phyloP scores from a whole-genome alignment of 2,113 vertebrate species.

The Centropus bengalensis region DNA sequence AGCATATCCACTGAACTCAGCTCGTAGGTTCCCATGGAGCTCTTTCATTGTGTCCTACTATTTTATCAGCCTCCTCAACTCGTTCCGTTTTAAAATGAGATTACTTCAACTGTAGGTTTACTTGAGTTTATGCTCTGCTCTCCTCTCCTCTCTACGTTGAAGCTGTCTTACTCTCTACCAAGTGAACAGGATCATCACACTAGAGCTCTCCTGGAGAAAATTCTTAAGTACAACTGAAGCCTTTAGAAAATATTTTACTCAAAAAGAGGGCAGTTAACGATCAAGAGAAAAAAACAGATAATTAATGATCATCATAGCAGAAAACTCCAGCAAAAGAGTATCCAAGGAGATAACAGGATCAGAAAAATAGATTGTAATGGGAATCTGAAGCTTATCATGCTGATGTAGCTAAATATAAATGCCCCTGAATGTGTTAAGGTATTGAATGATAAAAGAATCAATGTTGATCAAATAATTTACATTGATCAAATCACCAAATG shows the following conservation, averaged over 20 bases:
- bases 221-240: background rate
- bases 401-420: background rate
- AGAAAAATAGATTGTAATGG: background rate
- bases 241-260: background rate
- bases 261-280: background rate
- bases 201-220: background rate
- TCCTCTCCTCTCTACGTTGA: background rate
- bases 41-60: background rate
- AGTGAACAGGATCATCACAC: background rate
- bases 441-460: background rate
- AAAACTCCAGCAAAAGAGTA: background rate
- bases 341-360: background rate
- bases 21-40: background rate
- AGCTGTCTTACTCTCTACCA: background rate
- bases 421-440: background rate
- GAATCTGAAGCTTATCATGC: background rate
- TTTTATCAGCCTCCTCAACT: background rate
- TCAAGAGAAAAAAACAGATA: background rate
- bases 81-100: background rate
- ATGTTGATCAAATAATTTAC: background rate
- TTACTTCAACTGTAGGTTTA: background rate
- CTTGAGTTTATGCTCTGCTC: background rate
- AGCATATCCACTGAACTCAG: background rate
- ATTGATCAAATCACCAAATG: background rate
- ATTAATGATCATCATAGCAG: rapidly evolving